These are phyloP conservation scores for Spilarctia lutea DNA, from an alignment of 2,888 invertebrate species.

Conservation along the genomic window DNA sequence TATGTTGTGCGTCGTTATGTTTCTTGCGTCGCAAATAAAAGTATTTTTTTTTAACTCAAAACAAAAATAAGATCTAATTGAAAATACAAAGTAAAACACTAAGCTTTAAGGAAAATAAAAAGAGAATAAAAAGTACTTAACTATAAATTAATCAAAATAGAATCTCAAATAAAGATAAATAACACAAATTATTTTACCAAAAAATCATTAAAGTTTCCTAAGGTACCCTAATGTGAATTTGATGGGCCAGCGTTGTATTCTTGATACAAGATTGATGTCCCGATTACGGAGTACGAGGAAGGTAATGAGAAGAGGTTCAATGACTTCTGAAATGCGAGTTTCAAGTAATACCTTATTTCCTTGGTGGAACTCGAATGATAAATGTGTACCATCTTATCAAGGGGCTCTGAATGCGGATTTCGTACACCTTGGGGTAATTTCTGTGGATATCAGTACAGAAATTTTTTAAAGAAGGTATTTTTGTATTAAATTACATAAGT, in stretches of 20 bases:
- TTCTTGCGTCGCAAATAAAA: too few species aligned
- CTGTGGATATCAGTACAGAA: not conserved
- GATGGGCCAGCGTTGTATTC: conserved; percentile 59
- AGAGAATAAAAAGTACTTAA: not conserved
- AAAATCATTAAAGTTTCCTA: conserved; percentile 45
- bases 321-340: conserved; percentile 35
- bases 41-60: too few species aligned
- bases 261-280: conserved; percentile 71
- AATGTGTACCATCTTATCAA: conserved; percentile 19
- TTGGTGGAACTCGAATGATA: conserved; percentile 22
- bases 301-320: conserved; percentile 48
- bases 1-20: too few species aligned
- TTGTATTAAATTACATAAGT: not conserved
- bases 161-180: not conserved
- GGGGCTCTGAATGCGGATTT: conserved; percentile 9
- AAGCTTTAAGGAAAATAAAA: not conserved
- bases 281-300: conserved; percentile 49
- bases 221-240: conserved; percentile 66
- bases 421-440: conserved; percentile 5
- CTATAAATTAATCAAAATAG: not conserved
- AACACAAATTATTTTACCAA: not conserved
- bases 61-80: too few species aligned
- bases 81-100: too few species aligned
- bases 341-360: conserved; percentile 39
- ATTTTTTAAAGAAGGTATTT: not conserved